Evolutionary conservation across 2,888 invertebrate genomes (phyloP).

Genomic region (Sclerodermus sp.): DNA sequence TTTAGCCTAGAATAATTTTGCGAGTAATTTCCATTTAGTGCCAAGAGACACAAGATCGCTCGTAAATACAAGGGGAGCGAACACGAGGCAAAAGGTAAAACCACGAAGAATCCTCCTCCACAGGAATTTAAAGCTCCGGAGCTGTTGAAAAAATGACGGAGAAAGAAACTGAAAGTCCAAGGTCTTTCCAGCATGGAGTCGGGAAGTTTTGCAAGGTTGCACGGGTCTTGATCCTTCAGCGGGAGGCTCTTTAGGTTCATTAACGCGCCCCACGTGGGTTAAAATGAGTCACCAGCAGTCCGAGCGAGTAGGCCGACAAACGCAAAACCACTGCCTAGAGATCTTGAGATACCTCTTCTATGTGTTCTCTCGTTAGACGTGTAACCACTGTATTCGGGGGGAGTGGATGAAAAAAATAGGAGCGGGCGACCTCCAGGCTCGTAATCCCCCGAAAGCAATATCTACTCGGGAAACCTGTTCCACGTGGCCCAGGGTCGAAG

Average conservation of each 20-base stretch:
- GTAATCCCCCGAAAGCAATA: no score
- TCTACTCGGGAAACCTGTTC: no score
- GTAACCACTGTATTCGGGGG: not conserved
- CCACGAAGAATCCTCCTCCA: no score
- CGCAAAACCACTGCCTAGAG: not conserved
- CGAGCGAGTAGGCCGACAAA: not conserved
- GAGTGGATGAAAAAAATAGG: not conserved
- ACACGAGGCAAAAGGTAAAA: no score
- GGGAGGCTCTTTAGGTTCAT: slow-evolving; percentile 12
- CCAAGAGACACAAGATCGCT: no score
- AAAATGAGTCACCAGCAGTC: not conserved
- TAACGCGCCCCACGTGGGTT: slow-evolving; percentile 14
- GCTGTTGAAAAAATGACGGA: no score
- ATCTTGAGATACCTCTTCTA: not conserved
- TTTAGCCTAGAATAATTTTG: no score
- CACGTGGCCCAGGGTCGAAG: no score
- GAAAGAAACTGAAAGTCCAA: no score
- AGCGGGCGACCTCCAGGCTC: not conserved
- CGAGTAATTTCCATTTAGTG: no score
- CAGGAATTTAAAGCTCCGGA: no score
- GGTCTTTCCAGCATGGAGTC: not conserved
- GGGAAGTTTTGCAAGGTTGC: not conserved
- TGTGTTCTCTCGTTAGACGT: not conserved
- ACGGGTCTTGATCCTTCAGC: not conserved
- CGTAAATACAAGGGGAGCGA: no score